phyloP scores from a whole-genome alignment of 2,113 vertebrate species.

The Eolophus roseicapilla region DNA sequence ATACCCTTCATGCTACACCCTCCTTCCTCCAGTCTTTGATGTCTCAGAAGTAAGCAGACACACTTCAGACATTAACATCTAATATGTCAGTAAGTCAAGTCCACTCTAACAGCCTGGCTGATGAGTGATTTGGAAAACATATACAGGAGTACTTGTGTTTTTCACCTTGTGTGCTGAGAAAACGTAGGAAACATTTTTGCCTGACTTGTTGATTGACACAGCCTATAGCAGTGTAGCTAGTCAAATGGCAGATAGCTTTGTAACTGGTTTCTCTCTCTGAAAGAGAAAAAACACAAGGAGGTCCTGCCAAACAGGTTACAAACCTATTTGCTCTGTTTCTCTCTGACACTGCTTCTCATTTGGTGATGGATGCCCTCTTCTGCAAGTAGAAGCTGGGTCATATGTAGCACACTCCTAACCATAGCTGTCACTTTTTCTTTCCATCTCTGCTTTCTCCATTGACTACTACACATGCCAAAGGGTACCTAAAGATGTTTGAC shows the following conservation, averaged over 20 bases:
- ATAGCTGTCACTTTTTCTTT: constrained; percentile 80
- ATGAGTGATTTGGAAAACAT: background rate
- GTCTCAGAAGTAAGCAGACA: background rate
- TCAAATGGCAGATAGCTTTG: background rate
- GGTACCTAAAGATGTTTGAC: constrained; percentile 99
- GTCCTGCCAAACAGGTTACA: background rate
- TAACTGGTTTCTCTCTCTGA: background rate
- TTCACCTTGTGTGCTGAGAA: background rate
- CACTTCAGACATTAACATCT: background rate
- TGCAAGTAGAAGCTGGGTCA: constrained; percentile 53
- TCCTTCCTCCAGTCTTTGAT: too few relatives aligned
- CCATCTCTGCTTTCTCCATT: constrained; percentile 62
- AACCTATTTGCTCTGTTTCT: background rate
- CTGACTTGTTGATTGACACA: background rate
- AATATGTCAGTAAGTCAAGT: background rate
- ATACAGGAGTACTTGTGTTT: too few relatives aligned
- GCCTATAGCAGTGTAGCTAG: background rate
- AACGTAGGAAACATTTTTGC: constrained; percentile 47
- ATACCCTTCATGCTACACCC: accelerated
- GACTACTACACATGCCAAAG: constrained; percentile 82
- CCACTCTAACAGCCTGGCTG: background rate
- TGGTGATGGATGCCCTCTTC: constrained; percentile 73
- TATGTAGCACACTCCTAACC: constrained; percentile 66
- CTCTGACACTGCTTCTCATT: background rate
- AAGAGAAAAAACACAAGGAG: background rate